phyloP scores from a whole-genome alignment of 2,888 invertebrate genomes.

The Strigamia crassipes region DNA sequence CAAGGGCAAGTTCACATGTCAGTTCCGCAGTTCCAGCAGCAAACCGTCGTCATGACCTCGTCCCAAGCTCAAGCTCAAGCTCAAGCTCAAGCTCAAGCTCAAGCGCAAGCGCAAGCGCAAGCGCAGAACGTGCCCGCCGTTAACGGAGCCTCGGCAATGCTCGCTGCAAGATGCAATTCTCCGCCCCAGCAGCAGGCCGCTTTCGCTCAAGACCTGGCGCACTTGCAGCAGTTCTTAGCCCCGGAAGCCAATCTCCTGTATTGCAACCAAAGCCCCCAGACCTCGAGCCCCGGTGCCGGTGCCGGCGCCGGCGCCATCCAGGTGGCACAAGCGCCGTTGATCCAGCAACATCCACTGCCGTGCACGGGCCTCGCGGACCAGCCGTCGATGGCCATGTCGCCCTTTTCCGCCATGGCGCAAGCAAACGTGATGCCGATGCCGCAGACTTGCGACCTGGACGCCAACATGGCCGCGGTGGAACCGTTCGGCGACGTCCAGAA shows the following conservation, averaged over 20 bases:
- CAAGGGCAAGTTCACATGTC: slow-evolving; percentile 2
- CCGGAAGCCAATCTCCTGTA: not conserved
- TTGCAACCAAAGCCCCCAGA: slow-evolving; percentile 9
- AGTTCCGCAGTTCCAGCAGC: slow-evolving; percentile 23
- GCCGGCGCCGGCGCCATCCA: not conserved
- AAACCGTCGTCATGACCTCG: slow-evolving; percentile 11
- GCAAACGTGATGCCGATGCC: not conserved
- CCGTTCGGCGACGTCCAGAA: not conserved
- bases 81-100: not conserved
- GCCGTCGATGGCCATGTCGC: not conserved
- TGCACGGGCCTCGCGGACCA: not conserved
- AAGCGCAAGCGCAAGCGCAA: not conserved
- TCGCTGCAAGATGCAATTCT: not conserved
- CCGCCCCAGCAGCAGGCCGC: not conserved
- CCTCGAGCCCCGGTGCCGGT: not conserved
- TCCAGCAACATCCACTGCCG: slow-evolving; percentile 1
- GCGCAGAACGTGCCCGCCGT: not conserved
- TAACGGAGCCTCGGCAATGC: not conserved
- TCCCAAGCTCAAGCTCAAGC: not conserved
- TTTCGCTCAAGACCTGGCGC: not conserved
- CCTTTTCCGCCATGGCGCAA: not conserved
- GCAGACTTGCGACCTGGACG: not conserved
- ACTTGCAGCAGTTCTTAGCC: not conserved
- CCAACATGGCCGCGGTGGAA: not conserved
- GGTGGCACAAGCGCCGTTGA: not conserved